These are phyloP conservation scores for Molossus alvarezi DNA, from an alignment of 2,797 vertebrate species.

Conservation along the genomic window DNA sequence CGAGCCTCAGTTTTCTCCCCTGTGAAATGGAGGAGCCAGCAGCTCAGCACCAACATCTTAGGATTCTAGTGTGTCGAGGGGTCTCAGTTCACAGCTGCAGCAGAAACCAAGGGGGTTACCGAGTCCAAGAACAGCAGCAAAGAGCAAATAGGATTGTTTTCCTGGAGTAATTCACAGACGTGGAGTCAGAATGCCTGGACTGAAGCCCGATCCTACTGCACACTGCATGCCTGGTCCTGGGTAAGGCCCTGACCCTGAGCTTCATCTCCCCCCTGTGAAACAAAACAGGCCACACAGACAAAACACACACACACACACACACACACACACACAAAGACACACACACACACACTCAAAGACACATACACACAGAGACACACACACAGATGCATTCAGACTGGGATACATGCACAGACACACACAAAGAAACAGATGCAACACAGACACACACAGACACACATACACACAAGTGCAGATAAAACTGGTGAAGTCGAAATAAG, in stretches of 20 bases:
- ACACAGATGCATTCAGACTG: neutral
- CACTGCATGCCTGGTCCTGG: neutral
- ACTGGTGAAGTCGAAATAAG: neutral
- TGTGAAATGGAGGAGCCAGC: neutral
- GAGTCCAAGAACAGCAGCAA: neutral
- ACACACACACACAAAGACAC: neutral
- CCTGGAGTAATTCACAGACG: neutral
- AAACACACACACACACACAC: neutral
- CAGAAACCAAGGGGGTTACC: accelerated
- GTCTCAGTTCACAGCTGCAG: neutral
- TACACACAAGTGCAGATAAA: neutral
- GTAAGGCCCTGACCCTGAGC: neutral
- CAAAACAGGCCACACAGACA: neutral
- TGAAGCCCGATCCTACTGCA: neutral
- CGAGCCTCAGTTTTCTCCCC: neutral
- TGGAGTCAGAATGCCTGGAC: neutral
- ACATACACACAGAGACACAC: neutral
- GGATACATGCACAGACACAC: neutral
- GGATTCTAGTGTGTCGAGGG: neutral
- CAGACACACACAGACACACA: neutral
- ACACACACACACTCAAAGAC: neutral
- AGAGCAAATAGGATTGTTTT: neutral
- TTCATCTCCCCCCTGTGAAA: neutral
- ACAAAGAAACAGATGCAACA: neutral
- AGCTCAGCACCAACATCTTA: neutral